Conservation (phyloP, 2,797 vertebrate genomes). For the Hozukius guyotensis region DNA sequence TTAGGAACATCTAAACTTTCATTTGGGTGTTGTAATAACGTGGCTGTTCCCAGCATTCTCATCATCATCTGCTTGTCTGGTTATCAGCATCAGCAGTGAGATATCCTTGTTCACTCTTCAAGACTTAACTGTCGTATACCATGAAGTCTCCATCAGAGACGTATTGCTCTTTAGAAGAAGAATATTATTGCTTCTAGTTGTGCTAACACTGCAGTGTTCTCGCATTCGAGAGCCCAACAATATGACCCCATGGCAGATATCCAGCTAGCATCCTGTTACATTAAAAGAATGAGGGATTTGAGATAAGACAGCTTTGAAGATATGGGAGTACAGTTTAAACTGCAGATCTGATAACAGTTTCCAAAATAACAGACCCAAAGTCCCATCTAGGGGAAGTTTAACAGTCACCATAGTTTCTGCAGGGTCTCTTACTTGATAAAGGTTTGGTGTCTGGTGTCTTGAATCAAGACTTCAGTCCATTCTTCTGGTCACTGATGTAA, state of each 20-base stretch:
- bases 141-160: neutral
- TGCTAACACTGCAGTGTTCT: slow-evolving; percentile 42
- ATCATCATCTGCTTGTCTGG: neutral
- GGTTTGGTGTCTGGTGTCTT: neutral
- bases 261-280: slow-evolving; percentile 44
- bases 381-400: neutral
- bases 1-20: neutral
- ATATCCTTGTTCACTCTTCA: neutral
- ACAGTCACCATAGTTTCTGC: neutral
- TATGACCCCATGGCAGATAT: slow-evolving; percentile 14
- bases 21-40: neutral
- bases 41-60: neutral
- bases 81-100: neutral
- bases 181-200: slow-evolving; percentile 15
- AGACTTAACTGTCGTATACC: neutral
- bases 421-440: neutral
- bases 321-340: slow-evolving; percentile 2
- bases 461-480: neutral
- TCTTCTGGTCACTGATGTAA: neutral
- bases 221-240: slow-evolving; percentile 19
- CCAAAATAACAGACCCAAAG: slow-evolving; percentile 9
- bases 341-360: slow-evolving; percentile 17
- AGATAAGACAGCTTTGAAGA: slow-evolving; percentile 20
- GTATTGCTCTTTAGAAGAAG: slow-evolving; percentile 13
- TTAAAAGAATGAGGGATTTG: slow-evolving; percentile 16